A percentile compares a stretch with the other conserved stretches of the same genome.
Conservation (phyloP, 2,888 invertebrate genomes). For the Amphipoea oculea region DNA sequence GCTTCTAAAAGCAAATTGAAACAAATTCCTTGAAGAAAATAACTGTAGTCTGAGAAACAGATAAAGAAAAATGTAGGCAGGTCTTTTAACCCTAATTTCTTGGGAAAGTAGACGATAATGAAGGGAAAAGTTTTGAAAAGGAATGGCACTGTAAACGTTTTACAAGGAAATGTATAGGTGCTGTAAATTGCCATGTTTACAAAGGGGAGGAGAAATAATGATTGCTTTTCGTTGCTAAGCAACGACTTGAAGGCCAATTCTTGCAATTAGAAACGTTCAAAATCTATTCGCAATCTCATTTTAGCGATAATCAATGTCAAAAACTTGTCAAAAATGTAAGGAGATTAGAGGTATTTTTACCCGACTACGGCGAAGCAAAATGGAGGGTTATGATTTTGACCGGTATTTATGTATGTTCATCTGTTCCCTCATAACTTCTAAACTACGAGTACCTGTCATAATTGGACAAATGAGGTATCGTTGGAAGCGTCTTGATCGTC, state of each 20-base stretch:
- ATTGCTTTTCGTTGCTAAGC: not conserved
- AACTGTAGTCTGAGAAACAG: constrained; percentile 21
- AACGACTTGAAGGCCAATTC: not conserved
- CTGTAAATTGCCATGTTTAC: not conserved
- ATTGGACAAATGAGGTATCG: too few relatives aligned
- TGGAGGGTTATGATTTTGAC: too few relatives aligned
- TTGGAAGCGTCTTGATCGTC: too few relatives aligned
- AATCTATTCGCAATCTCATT: not conserved
- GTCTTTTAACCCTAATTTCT: constrained; percentile 8
- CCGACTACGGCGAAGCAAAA: too few relatives aligned
- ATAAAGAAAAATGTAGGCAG: constrained; percentile 27
- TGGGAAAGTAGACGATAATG: not conserved
- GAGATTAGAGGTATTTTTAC: too few relatives aligned
- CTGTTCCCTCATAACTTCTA: too few relatives aligned
- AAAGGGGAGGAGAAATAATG: not conserved
- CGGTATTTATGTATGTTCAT: too few relatives aligned
- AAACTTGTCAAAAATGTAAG: too few relatives aligned
- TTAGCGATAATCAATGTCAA: too few relatives aligned
- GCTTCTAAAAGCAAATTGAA: constrained; percentile 49
- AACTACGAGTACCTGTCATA: too few relatives aligned
- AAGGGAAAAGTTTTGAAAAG: constrained; percentile 12
- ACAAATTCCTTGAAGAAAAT: constrained; percentile 53
- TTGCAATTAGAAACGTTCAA: not conserved
- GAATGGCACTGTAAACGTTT: not conserved
- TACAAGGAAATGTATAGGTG: not conserved